Evolutionary conservation across 2,797 vertebrate genomes (phyloP).

Genomic region (Pelochelys cantorii): DNA sequence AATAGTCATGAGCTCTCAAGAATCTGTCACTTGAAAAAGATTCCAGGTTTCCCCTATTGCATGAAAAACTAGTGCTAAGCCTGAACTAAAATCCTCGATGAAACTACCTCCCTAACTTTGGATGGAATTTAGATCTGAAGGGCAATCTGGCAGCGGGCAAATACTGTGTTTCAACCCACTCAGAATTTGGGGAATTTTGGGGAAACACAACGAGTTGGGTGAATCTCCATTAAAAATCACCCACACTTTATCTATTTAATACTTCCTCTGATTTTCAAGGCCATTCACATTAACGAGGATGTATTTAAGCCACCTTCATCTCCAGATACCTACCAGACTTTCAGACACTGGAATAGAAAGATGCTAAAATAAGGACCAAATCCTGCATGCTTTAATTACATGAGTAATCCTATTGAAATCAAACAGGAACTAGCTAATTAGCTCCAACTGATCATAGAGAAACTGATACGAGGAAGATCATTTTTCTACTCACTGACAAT

Average conservation of each 20-base stretch:
- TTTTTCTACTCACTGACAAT: neutral
- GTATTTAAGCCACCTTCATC: neutral
- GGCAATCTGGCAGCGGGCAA: neutral
- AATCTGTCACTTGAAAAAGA: neutral
- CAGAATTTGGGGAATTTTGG: neutral
- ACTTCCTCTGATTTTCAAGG: neutral
- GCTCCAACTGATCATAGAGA: neutral
- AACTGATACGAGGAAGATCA: accelerated
- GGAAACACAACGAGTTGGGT: neutral
- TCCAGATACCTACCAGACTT: neutral
- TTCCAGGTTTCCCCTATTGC: neutral
- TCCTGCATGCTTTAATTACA: neutral
- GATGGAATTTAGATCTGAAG: neutral
- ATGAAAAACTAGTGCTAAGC: neutral
- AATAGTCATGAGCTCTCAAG: neutral
- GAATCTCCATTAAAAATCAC: neutral
- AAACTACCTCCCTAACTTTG: neutral
- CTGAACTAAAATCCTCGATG: neutral
- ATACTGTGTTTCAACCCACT: neutral
- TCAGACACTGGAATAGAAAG: neutral
- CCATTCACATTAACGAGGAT: neutral
- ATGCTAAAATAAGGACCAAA: neutral
- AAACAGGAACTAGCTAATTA: neutral
- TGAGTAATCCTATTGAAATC: neutral
- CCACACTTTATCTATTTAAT: neutral